Evolutionary conservation across 2,888 invertebrate species (phyloP).

Genomic region (Epinotia demarniana): DNA sequence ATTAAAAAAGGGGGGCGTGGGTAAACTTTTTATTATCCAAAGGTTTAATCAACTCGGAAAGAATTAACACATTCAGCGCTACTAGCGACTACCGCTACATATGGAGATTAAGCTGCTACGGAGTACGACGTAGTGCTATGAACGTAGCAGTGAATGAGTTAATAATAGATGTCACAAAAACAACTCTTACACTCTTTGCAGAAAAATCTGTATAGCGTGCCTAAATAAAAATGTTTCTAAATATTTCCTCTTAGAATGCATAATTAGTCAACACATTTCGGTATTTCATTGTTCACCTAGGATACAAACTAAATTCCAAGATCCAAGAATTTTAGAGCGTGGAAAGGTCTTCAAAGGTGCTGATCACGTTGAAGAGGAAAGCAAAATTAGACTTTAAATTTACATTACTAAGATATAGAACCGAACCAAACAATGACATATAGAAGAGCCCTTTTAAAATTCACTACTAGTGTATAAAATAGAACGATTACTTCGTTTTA

Average conservation of each 20-base stretch:
- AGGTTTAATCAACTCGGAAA: too few species aligned
- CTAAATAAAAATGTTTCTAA: not conserved
- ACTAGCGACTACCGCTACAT: too few species aligned
- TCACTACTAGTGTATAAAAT: not conserved
- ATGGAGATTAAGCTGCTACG: too few species aligned
- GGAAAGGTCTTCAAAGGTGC: not conserved
- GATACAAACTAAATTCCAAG: not conserved
- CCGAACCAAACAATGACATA: not conserved
- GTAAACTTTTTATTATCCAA: too few species aligned
- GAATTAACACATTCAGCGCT: too few species aligned
- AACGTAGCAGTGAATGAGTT: too few species aligned
- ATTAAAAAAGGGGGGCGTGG: too few species aligned
- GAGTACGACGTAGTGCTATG: too few species aligned
- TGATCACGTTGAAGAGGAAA: not conserved
- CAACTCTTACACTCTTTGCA: not conserved
- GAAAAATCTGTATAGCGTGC: too few species aligned
- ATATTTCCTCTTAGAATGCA: not conserved
- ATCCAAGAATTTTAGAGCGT: not conserved
- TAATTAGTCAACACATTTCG: not conserved
- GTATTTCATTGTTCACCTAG: constrained; percentile 1
- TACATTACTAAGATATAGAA: not conserved
- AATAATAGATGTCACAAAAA: not conserved
- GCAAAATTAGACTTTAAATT: not conserved
- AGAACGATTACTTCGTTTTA: not conserved
- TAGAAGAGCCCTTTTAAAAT: not conserved